A percentile compares a stretch with the other conserved stretches of the same genome.
These are phyloP conservation scores for Trachymyrmex septentrionalis DNA, from an alignment of 1,140 invertebrate genomes.

Conservation along the genomic window DNA sequence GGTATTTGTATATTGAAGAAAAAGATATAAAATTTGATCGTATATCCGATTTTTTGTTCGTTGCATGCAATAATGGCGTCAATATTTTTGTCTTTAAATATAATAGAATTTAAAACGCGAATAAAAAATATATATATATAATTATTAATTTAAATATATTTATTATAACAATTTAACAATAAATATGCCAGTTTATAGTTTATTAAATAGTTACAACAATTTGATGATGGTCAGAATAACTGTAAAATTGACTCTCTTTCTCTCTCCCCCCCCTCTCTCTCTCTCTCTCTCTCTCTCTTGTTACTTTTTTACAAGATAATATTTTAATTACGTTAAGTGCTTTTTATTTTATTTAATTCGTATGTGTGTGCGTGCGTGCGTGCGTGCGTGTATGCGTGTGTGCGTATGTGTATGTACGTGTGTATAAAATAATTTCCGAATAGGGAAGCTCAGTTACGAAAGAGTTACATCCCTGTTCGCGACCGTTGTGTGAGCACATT, in stretches of 20 bases:
- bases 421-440: background rate
- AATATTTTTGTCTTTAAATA: background rate
- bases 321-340: background rate
- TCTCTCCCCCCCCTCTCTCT: too few species aligned
- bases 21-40: background rate
- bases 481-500: slow-evolving; percentile 30
- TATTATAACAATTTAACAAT: background rate
- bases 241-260: slow-evolving; percentile 1
- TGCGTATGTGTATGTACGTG: too few species aligned
- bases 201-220: slow-evolving; percentile 3
- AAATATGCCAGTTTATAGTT: background rate
- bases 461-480: slow-evolving; percentile 6
- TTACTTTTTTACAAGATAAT: background rate
- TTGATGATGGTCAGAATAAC: background rate
- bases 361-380: background rate
- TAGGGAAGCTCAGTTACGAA: slow-evolving; percentile 17
- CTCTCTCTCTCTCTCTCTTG: too few species aligned
- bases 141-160: background rate
- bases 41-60: background rate
- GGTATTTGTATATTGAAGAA: background rate
- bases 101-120: background rate
- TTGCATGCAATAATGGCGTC: background rate
- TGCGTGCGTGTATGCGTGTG: background rate
- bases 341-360: background rate
- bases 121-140: background rate